Evolutionary conservation across 1,140 invertebrate genomes (phyloP), one percentile per base, ranked within the genome.

Genomic region (Drosophila sturtevanti): DNA sequence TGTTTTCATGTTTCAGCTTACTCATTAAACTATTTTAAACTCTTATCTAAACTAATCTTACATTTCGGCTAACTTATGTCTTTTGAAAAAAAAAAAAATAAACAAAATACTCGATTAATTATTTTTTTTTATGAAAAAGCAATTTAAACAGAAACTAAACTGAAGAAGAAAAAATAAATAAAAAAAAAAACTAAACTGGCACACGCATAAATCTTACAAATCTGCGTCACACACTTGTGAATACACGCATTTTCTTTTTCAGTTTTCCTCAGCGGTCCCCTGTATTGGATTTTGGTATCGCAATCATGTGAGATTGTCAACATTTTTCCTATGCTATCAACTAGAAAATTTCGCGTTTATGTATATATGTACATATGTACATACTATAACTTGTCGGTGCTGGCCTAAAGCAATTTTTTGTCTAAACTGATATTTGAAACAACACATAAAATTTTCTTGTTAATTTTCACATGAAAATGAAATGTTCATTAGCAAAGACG

Each of bases 151-250:
- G 68, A 65, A 37, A 55, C 56, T 75, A 69, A 86, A 81, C 61
- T 86, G 82, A 31, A 31, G 7, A 31, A 31, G 7, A 31, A 31
- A 31, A 55, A 51, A 69, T 31, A 61, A 34, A 67, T 68, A 84
- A 65, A 67, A 66, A 68, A 84, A 2, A 0, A 2, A 24, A 24
- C 27, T 75, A 75, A 86, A 81, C 64, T 86, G 82, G 82, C 82
- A 86, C 82, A 86, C 82, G 82, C 82, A 86, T 86, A 87, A 86
- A 86, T 86, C 82, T 87, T 78, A 75, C 31, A 69, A 63, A 69
- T 48, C 41, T 76, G 73, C 73, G 73, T 76, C 72, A 76, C 72
- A 76, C 73, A 76, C 72, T 76, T 68, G 72, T 68, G 65, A 52
- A 35, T 58, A 76, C 73, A 76, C 73, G 41, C 41, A 59, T 58